These are phyloP conservation scores for Ispidina lecontei DNA, from an alignment of 2,797 vertebrate species.

Conservation along the genomic window DNA sequence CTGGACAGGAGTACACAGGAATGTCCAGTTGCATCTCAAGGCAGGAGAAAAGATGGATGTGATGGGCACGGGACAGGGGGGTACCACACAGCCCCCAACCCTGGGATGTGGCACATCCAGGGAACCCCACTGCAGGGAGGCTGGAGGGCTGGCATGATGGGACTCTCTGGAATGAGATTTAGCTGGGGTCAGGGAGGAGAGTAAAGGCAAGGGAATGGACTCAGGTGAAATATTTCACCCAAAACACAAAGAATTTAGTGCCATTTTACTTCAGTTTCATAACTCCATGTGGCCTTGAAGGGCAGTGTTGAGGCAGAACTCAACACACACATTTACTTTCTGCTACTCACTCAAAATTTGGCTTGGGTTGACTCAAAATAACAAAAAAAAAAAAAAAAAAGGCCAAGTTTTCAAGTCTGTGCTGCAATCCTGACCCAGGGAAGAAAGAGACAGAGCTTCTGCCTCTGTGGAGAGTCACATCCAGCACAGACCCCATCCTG, in stretches of 20 bases:
- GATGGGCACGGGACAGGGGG: accelerated
- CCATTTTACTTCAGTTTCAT: not conserved
- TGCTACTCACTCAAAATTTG: not conserved
- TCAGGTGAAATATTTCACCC: not conserved
- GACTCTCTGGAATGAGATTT: not conserved
- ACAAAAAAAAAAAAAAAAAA: not conserved
- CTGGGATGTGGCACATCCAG: accelerated
- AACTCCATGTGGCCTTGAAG: not conserved
- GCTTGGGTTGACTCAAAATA: not conserved
- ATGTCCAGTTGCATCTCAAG: accelerated
- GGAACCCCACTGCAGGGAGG: accelerated
- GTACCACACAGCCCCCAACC: accelerated
- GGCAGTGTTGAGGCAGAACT: too few species aligned
- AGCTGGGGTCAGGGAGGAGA: not conserved
- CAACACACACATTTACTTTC: not conserved
- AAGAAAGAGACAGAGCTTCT: not conserved
- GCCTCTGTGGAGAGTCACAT: not conserved
- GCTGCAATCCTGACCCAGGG: not conserved
- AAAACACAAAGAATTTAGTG: not conserved
- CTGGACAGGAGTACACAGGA: not conserved
- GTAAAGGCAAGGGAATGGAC: not conserved
- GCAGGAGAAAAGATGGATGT: not conserved
- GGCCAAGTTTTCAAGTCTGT: not conserved
- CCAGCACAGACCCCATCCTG: not conserved
- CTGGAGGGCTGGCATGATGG: not conserved